Conservation (phyloP, 1,140 invertebrate genomes). For the Tetramorium parvispinum region DNA sequence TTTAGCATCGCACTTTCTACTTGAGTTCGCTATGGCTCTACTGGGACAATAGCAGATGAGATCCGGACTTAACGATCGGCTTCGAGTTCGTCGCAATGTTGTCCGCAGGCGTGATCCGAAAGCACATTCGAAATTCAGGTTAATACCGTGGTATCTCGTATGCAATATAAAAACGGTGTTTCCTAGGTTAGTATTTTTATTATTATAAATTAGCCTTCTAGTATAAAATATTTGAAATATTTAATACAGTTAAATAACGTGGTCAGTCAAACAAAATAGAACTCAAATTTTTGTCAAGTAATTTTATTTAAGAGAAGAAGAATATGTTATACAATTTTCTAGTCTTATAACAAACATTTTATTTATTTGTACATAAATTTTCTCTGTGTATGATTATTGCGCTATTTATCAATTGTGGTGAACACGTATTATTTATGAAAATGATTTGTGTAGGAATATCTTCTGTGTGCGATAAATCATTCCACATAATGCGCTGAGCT, state of each 20-base stretch:
- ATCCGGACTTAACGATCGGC: constrained; percentile 58
- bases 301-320: neutral
- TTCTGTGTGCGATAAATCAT: neutral
- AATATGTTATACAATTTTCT: neutral
- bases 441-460: constrained; percentile 1
- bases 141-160: neutral
- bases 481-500: neutral
- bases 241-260: neutral
- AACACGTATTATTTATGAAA: constrained; percentile 12
- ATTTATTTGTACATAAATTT: constrained; percentile 17
- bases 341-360: neutral
- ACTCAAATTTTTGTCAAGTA: neutral
- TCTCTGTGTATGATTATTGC: neutral
- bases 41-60: constrained; percentile 39
- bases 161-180: neutral
- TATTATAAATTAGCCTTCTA: neutral
- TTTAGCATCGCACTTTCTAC: constrained; percentile 51
- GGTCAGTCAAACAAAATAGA: neutral
- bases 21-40: constrained; percentile 35
- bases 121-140: neutral
- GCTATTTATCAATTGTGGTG: constrained; percentile 5
- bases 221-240: neutral
- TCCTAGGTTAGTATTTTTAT: neutral
- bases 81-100: constrained; percentile 12
- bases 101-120: constrained; percentile 12